Conservation (phyloP, 1,140 invertebrate species). For the Drosophila truncata region DNA sequence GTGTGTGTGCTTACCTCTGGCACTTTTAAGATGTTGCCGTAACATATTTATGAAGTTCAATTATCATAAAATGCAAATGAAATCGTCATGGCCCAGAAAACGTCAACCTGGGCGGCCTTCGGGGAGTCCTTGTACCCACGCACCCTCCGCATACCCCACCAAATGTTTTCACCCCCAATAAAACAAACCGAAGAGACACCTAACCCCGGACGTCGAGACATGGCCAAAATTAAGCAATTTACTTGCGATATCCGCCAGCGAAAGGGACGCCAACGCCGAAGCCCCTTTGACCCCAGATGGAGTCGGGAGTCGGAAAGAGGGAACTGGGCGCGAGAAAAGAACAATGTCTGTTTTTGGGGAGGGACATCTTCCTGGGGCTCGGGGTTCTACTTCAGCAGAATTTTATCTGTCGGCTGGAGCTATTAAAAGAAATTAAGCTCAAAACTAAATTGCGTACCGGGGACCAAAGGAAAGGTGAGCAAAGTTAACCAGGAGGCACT, state of each 20-base stretch:
- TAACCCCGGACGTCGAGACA: conserved; percentile 58
- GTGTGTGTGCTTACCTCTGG: conserved; percentile 73
- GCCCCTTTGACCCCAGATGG: conserved; percentile 53
- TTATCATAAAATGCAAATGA: conserved; percentile 85
- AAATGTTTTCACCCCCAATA: conserved; percentile 55
- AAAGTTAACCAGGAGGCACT: conserved; percentile 26
- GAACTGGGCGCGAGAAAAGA: conserved; percentile 39
- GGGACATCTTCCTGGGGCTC: conserved; percentile 25
- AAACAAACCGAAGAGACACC: conserved; percentile 75
- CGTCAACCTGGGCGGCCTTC: conserved; percentile 68
- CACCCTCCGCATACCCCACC: conserved; percentile 1
- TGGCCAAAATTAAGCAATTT: conserved; percentile 83
- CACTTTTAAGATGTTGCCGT: conserved; percentile 82
- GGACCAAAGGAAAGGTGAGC: conserved; percentile 61
- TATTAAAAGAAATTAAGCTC: conserved; percentile 85
- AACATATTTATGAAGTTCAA: conserved; percentile 84
- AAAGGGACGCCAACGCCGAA: conserved; percentile 27
- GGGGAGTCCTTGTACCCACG: conserved; percentile 7
- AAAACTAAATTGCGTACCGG: conserved; percentile 82
- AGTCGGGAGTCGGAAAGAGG: conserved; percentile 30
- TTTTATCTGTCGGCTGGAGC: conserved; percentile 79
- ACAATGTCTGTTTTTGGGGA: conserved; percentile 42
- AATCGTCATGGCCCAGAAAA: conserved; percentile 81
- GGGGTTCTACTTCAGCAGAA: conserved; percentile 54
- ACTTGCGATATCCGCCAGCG: conserved; percentile 76